These are phyloP conservation scores for Papilio aristodemus DNA, from an alignment of 1,140 invertebrate genomes.

Conservation along the genomic window DNA sequence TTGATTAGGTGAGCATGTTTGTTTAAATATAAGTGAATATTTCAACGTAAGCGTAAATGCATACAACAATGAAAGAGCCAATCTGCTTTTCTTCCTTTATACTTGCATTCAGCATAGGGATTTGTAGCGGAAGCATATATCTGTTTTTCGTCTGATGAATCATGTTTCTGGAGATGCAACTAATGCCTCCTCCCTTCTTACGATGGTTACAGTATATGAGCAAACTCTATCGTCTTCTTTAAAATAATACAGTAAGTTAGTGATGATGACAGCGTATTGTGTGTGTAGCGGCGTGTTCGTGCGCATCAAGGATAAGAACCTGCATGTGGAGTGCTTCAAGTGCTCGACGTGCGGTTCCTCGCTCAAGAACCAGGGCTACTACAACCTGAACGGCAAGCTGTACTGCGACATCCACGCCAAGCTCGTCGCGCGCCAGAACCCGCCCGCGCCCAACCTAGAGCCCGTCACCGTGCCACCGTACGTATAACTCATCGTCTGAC, in stretches of 20 bases:
- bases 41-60: no score
- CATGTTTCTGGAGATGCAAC: background rate
- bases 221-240: background rate
- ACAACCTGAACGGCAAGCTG: slow-evolving; percentile 96
- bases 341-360: slow-evolving; percentile 97
- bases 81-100: no score
- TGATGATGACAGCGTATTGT: background rate
- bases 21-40: slow-evolving; percentile 33
- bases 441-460: slow-evolving; percentile 86
- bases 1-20: slow-evolving; percentile 52
- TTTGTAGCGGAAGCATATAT: background rate
- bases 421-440: slow-evolving; percentile 90
- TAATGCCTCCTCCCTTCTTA: background rate
- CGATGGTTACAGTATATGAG: background rate
- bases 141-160: background rate
- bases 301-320: slow-evolving; percentile 96
- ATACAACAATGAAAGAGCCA: no score
- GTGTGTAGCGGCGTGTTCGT: slow-evolving; percentile 93
- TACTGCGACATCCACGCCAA: slow-evolving; percentile 98
- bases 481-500: slow-evolving; percentile 70
- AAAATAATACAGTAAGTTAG: background rate
- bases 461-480: slow-evolving; percentile 91
- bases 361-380: slow-evolving; percentile 97
- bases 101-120: no score
- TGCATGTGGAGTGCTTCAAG: slow-evolving; percentile 98